A percentile compares a stretch with the other conserved stretches of the same genome.
Conservation (phyloP, 1,140 invertebrate species). For the Brachionus calyciflorus region DNA sequence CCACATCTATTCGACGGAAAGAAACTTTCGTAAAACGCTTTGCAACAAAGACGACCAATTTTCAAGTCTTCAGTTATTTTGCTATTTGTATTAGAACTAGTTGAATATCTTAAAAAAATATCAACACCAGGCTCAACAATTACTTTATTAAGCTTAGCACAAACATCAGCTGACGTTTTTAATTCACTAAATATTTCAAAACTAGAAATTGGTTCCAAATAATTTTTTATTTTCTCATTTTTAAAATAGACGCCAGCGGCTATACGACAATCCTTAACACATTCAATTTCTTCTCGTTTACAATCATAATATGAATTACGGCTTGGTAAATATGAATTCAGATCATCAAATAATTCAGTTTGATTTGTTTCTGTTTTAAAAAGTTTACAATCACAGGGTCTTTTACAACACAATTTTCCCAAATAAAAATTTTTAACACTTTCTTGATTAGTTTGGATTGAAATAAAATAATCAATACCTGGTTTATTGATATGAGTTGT, state of each 20-base stretch:
- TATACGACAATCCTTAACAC: not conserved
- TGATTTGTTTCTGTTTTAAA: not conserved
- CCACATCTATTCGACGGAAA: not conserved
- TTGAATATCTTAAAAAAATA: not conserved
- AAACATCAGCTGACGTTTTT: not conserved
- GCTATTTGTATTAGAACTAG: not conserved
- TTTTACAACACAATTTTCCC: not conserved
- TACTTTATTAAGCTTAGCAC: not conserved
- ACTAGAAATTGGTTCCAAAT: not conserved
- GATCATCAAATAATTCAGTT: not conserved
- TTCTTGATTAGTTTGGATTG: not conserved
- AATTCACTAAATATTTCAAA: not conserved
- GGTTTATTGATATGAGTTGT: not conserved
- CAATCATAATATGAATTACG: not conserved
- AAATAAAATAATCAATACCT: not conserved
- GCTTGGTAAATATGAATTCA: not conserved
- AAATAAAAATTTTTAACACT: not conserved
- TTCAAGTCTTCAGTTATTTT: slow-evolving; percentile 1
- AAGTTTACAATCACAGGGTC: not conserved
- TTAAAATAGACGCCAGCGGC: not conserved
- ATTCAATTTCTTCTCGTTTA: not conserved
- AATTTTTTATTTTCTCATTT: not conserved
- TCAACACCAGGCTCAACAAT: not conserved
- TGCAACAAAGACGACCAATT: not conserved
- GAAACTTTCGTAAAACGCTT: not conserved